These are phyloP conservation scores for Lydus trimaculatus DNA, from an alignment of 2,888 invertebrate genomes.

Conservation along the genomic window DNA sequence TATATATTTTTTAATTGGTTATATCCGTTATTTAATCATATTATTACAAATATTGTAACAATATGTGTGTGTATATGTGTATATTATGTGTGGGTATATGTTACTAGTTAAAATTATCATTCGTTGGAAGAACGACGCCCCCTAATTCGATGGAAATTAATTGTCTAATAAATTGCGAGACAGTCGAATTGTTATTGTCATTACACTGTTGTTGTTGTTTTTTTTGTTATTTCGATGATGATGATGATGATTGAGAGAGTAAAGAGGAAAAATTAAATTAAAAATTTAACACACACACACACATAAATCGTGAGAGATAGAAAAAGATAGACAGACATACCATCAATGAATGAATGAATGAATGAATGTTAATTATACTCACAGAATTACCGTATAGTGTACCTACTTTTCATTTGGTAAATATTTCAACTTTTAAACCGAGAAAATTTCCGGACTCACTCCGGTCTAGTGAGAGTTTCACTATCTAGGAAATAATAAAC, in stretches of 20 bases:
- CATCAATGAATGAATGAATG: too few species aligned
- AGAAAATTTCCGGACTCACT: too few species aligned
- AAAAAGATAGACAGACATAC: too few species aligned
- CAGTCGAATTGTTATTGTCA: constrained; percentile 1
- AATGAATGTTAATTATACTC: too few species aligned
- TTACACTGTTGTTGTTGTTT: neutral
- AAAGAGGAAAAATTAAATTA: neutral
- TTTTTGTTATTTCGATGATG: neutral
- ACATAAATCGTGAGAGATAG: too few species aligned
- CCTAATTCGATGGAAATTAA: constrained; percentile 22
- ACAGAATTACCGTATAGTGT: too few species aligned
- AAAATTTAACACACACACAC: too few species aligned
- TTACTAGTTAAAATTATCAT: constrained; percentile 41
- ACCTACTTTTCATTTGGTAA: too few species aligned
- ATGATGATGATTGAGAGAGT: neutral
- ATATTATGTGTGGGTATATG: constrained; percentile 41
- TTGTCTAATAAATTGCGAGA: constrained; percentile 6
- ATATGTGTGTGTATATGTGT: neutral
- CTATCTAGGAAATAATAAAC: neutral
- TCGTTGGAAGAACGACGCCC: constrained; percentile 21
- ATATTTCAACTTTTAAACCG: too few species aligned
- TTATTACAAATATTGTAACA: neutral
- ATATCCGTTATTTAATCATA: constrained; percentile 43
- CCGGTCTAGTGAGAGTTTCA: neutral
- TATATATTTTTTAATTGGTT: constrained; percentile 47